These are phyloP conservation scores for Diachasmimorpha longicaudata DNA, from an alignment of 1,140 invertebrate genomes.

Conservation along the genomic window DNA sequence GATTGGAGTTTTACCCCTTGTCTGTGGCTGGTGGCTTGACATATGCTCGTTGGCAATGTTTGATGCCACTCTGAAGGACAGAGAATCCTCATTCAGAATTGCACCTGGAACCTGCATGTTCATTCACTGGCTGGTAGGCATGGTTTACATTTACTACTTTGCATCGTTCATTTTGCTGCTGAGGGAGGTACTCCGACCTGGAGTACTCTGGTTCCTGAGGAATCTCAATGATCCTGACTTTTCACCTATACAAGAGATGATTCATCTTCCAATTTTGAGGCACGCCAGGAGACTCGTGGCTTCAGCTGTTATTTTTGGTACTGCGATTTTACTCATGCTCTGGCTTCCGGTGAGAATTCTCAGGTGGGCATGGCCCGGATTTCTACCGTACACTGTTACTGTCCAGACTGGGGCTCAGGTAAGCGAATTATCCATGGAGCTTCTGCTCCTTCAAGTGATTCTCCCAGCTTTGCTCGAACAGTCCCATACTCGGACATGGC, in stretches of 20 bases:
- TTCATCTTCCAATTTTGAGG: constrained; percentile 90
- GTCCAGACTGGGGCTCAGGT: constrained; percentile 78
- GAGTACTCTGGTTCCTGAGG: constrained; percentile 94
- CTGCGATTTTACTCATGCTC: constrained; percentile 92
- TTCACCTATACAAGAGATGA: constrained; percentile 99
- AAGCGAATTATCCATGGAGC: constrained; percentile 91
- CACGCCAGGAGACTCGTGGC: constrained; percentile 90
- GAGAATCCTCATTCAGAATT: constrained; percentile 84
- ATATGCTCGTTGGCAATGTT: constrained; percentile 96
- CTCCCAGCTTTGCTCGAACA: constrained; percentile 95
- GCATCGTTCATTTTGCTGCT: constrained; percentile 95
- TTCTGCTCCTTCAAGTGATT: constrained; percentile 94
- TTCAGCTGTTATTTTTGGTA: constrained; percentile 95
- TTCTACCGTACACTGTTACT: constrained; percentile 92
- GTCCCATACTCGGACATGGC: constrained; percentile 90
- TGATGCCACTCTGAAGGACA: constrained; percentile 87
- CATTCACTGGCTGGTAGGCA: constrained; percentile 98
- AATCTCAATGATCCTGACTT: constrained; percentile 99
- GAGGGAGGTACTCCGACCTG: constrained; percentile 92
- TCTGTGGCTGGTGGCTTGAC: constrained; percentile 99
- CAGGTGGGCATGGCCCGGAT: constrained; percentile 81
- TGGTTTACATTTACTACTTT: constrained; percentile 99
- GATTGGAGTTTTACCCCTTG: constrained; percentile 94
- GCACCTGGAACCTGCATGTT: constrained; percentile 97
- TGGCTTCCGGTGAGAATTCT: constrained; percentile 93